Evolutionary conservation across 2,113 vertebrate species (phyloP).

Genomic region (Hymenochirus boettgeri): DNA sequence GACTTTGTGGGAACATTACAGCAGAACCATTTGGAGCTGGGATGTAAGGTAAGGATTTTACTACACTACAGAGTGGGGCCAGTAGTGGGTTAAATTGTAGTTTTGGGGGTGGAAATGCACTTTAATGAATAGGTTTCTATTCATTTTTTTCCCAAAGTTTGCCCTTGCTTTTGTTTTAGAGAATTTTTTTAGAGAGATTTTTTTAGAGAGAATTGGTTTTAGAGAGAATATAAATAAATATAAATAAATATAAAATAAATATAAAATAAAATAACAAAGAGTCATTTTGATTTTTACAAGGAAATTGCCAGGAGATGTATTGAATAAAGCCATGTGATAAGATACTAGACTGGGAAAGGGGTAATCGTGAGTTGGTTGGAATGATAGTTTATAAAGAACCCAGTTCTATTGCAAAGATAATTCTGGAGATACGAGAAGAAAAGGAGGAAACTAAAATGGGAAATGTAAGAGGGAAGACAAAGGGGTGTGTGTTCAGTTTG

Average conservation of each 20-base stretch:
- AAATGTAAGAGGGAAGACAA: conserved; percentile 31
- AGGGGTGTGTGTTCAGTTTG: conserved; percentile 31
- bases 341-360: neutral
- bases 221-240: neutral
- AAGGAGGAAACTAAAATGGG: conserved; percentile 36
- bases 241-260: no score
- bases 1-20: no score
- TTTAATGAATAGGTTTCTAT: no score
- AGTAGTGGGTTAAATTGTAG: no score
- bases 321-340: neutral
- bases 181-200: no score
- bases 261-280: neutral
- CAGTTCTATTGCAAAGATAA: conserved; percentile 25
- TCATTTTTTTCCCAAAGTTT: no score
- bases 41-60: no score
- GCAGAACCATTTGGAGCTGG: no score
- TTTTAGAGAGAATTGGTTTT: no score
- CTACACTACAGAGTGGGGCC: no score
- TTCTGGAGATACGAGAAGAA: conserved; percentile 33
- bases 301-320: neutral
- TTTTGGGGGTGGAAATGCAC: no score
- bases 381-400: conserved; percentile 13
- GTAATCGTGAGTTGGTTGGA: conserved; percentile 1
- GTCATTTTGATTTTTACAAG: neutral
- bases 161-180: no score